Conservation (phyloP, 2,797 vertebrate genomes). For the Vultur gryphus region DNA sequence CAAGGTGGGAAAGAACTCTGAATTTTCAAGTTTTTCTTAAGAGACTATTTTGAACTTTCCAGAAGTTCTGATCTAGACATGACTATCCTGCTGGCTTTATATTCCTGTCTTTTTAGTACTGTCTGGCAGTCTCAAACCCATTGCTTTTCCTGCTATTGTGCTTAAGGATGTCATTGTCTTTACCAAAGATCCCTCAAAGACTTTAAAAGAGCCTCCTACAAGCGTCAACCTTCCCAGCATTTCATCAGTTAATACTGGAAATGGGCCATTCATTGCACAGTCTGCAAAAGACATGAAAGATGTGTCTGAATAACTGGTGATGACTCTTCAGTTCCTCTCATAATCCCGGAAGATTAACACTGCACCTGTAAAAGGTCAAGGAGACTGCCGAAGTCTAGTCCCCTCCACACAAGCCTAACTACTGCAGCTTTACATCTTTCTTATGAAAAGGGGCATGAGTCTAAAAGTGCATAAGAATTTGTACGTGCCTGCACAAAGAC, state of each 20-base stretch:
- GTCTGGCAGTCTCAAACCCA: neutral
- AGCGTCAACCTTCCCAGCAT: neutral
- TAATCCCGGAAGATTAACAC: neutral
- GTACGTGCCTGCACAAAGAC: neutral
- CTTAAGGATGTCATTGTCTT: neutral
- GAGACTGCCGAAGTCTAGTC: neutral
- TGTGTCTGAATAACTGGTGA: neutral
- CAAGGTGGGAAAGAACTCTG: neutral
- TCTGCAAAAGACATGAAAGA: neutral
- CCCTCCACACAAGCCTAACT: neutral
- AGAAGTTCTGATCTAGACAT: neutral
- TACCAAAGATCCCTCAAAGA: neutral
- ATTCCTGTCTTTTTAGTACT: neutral
- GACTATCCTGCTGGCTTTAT: neutral
- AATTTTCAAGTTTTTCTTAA: neutral
- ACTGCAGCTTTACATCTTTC: neutral
- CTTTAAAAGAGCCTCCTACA: neutral
- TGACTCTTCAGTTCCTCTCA: neutral
- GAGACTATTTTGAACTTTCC: neutral
- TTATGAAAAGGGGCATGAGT: neutral
- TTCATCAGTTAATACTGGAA: neutral
- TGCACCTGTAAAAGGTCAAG: neutral
- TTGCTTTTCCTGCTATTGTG: neutral
- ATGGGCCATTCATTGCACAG: neutral
- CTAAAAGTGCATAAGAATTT: neutral